Evolutionary conservation across 2,113 vertebrate species (phyloP), one percentile per base, ranked within the genome.

Genomic region (Mesitornis unicolor): DNA sequence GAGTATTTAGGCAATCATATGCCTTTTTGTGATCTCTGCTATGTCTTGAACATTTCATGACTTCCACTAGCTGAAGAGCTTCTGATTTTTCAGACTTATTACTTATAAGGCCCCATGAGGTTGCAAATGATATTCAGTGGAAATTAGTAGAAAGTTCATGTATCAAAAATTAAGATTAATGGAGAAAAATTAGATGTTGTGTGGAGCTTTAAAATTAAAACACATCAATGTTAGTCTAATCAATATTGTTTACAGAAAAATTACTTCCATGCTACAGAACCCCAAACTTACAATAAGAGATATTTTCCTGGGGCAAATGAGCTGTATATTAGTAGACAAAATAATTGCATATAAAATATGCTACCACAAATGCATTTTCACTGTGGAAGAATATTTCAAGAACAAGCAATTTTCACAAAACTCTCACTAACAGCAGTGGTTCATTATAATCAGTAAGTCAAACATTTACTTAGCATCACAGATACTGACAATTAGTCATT

Each of bases 401-500:
- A 84, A 33, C 22, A 83, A 87, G 65, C 20, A 63, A 57, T 83
- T 89, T 83, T 89, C 56, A 38, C 53, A 61, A 40, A 92, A 71
- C 35, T 79, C 50, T 47, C 38, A 50, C 42, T 87, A 93, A 73
- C 22, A 87, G 63, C 69, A 83, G 42, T 77, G 18, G 29, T 88
- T 96, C 59, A 63, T 91, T 95, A 54, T 89, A 92, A 95, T 91
- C 77, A 95, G 60, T 48, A 90, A 93, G 60, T 56, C 90, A 95
- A 89, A 87, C 48, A 89, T 59, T 91, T 91, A 70, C 31, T 94
- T 92, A 88, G n/a, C 60, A 79, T 67, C 53, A 65, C 50, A 79
- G 57, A 54, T 75, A 69, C 17, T 93, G 70, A 57, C 65, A 95
- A 89, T 90, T 91, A 90, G 48, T 76, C 89, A 89, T 96, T 90